A percentile compares a stretch with the other conserved stretches of the same genome.
phyloP scores from a whole-genome alignment of 2,113 vertebrate species.

The Illadopsis cleaveri region DNA sequence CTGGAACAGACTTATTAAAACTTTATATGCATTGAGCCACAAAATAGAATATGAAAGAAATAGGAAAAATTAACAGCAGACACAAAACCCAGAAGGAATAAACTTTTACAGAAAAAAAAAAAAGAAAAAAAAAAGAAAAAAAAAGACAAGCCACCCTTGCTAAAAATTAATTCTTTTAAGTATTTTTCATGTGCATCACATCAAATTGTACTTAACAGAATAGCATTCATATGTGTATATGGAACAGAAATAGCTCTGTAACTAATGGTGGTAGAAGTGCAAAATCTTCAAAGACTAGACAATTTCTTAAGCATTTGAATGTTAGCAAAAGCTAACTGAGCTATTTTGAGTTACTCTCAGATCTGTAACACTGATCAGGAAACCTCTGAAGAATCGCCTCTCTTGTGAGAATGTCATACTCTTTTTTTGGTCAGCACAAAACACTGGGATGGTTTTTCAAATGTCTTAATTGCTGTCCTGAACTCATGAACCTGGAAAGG shows the following conservation, averaged over 20 bases:
- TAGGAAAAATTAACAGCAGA: constrained; percentile 15
- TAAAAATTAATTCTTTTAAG: constrained; percentile 1
- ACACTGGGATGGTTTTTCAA: neutral
- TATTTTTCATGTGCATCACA: constrained; percentile 12
- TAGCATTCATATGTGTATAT: neutral
- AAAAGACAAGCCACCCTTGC: neutral
- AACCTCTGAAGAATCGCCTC: neutral
- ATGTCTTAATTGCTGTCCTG: neutral
- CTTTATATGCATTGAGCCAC: neutral
- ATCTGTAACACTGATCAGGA: neutral
- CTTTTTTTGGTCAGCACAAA: neutral
- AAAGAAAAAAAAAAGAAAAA: neutral
- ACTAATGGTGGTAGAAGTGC: neutral
- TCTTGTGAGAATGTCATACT: neutral
- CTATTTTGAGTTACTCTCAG: neutral
- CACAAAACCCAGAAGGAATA: neutral
- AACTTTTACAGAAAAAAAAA: neutral
- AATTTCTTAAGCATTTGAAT: neutral
- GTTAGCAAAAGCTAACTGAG: neutral
- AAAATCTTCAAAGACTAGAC: neutral
- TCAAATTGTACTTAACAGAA: constrained; percentile 3
- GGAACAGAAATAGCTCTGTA: neutral
- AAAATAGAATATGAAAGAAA: constrained; percentile 9
- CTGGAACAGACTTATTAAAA: neutral
- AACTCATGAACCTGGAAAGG: neutral